Evolutionary conservation across 2,113 vertebrate species (phyloP), one percentile per base, ranked within the genome.

Genomic region (Acrocephalus arundinaceus): DNA sequence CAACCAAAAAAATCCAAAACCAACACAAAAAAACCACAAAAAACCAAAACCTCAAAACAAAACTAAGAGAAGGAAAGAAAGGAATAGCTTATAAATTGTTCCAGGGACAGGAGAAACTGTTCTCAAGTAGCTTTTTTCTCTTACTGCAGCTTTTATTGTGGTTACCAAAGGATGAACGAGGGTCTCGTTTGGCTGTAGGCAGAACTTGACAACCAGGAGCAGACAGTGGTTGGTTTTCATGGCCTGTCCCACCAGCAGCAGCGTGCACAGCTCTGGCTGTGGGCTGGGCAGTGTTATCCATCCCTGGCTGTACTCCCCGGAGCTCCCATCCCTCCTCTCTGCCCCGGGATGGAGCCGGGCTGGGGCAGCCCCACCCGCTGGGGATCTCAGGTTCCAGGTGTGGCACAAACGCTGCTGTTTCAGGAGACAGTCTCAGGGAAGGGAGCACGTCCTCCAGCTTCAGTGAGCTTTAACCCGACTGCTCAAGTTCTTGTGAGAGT

Each of bases 121-220:
- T 85, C 54, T 52, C 35, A 65, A 15, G 71, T 49, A 19, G 13
- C 24, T 85, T 82, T 76, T 48, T 24, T 16, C 73, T 76, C 62
- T 54, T 17, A 49, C n/a, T 45, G 20, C 22, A 49, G 35, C 49
- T 80, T 94, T 37, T 22, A 17, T 30, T 66, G 35, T 6, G 41
- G 37, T 37, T 88, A 19, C 14, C 46, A 12, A 66, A 74, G 55
- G 41, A 28, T 0, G 0, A 67, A 7, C 3, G 1, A 70, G 37
- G 27, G 51, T 70, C 46, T 31, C 10, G 10, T 77, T 74, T 74
- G 49, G 25, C 35, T 24, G 28, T 2, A 5, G 3, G 4, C 33
- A 54, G 77, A 62, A 7, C 52, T 21, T 54, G 71, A 21, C 54
- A 49, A 5, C 3, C 30, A 79, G 78, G 59, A 79, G 15, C 43